Evolutionary conservation across 2,797 vertebrate genomes (phyloP).

Genomic region (Synaphobranchus kaupii): DNA sequence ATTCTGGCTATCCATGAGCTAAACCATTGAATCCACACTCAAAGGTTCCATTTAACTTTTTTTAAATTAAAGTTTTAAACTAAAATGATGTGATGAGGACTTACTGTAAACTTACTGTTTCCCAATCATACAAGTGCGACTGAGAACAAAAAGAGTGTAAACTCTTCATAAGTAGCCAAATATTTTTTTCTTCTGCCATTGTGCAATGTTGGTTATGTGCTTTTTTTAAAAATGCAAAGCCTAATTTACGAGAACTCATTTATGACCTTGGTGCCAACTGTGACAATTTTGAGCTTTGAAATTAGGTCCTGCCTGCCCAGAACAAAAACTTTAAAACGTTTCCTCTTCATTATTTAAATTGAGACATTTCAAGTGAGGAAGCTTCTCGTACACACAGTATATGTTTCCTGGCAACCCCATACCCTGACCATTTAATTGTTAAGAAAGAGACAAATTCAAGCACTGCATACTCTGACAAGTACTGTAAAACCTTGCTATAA

Average conservation of each 20-base stretch:
- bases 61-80: not conserved
- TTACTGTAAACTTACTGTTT: too few relatives aligned
- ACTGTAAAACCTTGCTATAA: not conserved
- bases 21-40: not conserved
- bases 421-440: not conserved
- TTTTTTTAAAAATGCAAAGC: not conserved
- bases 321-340: not conserved
- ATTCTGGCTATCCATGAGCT: not conserved
- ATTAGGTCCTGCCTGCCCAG: not conserved
- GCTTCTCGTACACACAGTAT: conserved; percentile 57
- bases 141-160: too few relatives aligned
- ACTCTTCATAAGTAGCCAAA: not conserved
- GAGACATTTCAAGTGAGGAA: conserved; percentile 57
- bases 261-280: not conserved
- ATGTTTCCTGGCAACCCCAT: conserved; percentile 47
- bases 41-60: not conserved
- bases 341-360: conserved; percentile 29
- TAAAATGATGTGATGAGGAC: not conserved
- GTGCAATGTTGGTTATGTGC: not conserved
- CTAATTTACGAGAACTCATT: not conserved
- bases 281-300: not conserved
- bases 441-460: not conserved
- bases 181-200: not conserved
- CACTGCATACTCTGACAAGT: not conserved
- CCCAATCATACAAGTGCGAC: too few relatives aligned